phyloP scores from a whole-genome alignment of 2,113 vertebrate genomes.

The Neopipo cinnamomea region DNA sequence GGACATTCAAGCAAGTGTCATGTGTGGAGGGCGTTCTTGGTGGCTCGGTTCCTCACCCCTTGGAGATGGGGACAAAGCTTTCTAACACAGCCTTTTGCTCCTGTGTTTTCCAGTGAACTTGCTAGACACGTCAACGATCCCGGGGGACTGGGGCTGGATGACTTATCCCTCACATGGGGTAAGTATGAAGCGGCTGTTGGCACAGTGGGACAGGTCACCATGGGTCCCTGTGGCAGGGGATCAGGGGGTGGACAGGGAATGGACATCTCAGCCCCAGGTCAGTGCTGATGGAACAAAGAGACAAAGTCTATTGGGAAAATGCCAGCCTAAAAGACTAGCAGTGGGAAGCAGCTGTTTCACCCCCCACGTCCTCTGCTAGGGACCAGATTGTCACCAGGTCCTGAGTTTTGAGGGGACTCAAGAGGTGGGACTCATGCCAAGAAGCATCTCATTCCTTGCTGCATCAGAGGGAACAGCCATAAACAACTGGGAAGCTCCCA shows the following conservation, averaged over 20 bases:
- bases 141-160: conserved; percentile 96
- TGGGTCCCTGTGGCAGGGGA: background rate
- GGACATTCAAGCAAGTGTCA: background rate
- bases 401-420: background rate
- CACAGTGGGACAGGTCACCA: background rate
- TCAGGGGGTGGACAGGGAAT: background rate
- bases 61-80: background rate
- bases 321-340: background rate
- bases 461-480: background rate
- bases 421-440: background rate
- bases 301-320: background rate
- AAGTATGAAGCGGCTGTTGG: conserved; percentile 55
- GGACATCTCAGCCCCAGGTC: background rate
- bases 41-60: background rate
- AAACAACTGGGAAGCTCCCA: background rate
- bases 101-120: conserved; percentile 87
- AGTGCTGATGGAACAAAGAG: background rate
- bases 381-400: background rate
- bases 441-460: background rate
- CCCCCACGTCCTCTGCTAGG: background rate
- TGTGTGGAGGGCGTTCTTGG: background rate
- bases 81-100: background rate
- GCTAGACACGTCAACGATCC: conserved; percentile 87
- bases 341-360: background rate
- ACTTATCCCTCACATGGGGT: conserved; percentile 93